These are phyloP conservation scores for Himalopsyche tibetana DNA, from an alignment of 2,888 invertebrate species.

Conservation along the genomic window DNA sequence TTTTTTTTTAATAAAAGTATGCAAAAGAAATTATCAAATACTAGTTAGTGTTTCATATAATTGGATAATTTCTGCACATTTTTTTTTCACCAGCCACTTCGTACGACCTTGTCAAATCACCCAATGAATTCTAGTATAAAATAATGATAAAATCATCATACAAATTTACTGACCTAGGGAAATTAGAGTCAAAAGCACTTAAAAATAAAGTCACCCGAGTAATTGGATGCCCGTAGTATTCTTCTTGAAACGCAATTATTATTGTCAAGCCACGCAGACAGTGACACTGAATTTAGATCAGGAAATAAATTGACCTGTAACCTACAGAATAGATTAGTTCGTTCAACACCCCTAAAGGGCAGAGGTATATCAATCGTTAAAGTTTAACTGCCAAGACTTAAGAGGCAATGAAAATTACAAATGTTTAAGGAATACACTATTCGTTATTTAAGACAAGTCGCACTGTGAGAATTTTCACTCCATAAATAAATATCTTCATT, in stretches of 20 bases:
- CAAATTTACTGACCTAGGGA: not conserved
- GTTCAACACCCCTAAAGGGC: constrained; percentile 7
- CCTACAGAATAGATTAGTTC: constrained; percentile 24
- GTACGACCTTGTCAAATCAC: too few species aligned
- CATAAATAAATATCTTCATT: not conserved
- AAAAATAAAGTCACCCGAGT: not conserved
- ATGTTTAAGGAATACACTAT: not conserved
- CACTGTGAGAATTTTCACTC: not conserved
- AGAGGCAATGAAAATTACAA: constrained; percentile 11
- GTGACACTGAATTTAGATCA: not conserved
- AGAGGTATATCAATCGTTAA: constrained; percentile 14
- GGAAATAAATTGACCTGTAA: constrained; percentile 34
- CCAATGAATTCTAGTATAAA: not conserved
- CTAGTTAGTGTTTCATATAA: too few species aligned
- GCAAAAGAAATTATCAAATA: too few species aligned
- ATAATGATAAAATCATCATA: not conserved
- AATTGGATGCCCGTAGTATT: not conserved
- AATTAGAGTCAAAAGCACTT: constrained; percentile 2
- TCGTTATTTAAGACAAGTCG: not conserved
- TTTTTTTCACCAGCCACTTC: too few species aligned
- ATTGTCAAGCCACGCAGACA: not conserved
- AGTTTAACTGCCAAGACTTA: not conserved
- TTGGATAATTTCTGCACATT: too few species aligned
- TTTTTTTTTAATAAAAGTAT: too few species aligned
- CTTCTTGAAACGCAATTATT: constrained; percentile 15